Percentiles rank a stretch among this genome's conserved stretches.
phyloP scores from a whole-genome alignment of 2,797 vertebrate species.

The Rhyacichthys aspro region DNA sequence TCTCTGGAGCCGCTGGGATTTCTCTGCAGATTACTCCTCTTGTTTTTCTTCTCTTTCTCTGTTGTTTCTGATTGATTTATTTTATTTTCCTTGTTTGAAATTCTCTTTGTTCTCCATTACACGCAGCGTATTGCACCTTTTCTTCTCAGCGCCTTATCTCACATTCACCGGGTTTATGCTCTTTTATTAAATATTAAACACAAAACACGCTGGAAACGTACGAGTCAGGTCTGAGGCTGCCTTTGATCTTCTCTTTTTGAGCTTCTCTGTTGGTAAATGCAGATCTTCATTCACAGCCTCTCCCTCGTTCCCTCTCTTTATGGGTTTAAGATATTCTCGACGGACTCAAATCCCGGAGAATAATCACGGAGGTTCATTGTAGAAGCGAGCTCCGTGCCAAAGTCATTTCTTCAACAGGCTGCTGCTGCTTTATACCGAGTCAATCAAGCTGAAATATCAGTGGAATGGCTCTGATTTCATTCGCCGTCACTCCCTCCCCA shows the following conservation, averaged over 20 bases:
- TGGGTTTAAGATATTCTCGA: constrained; percentile 61
- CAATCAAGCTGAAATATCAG: constrained; percentile 72
- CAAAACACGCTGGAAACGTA: neutral
- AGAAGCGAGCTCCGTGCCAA: constrained; percentile 53
- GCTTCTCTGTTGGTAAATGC: neutral
- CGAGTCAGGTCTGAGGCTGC: constrained; percentile 11
- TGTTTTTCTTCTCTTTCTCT: constrained; percentile 15
- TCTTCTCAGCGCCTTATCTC: neutral
- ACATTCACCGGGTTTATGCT: constrained; percentile 2
- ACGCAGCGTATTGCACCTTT: constrained; percentile 7
- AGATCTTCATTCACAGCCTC: neutral
- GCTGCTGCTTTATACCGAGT: constrained; percentile 61
- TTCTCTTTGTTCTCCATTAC: constrained; percentile 24
- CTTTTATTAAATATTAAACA: constrained; percentile 27
- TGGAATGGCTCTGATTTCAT: constrained; percentile 53
- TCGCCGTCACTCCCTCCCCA: constrained; percentile 54
- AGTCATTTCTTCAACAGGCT: constrained; percentile 69
- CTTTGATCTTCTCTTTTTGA: constrained; percentile 25
- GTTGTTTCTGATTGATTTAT: constrained; percentile 18
- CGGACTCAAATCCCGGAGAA: constrained; percentile 65
- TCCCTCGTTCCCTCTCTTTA: constrained; percentile 30
- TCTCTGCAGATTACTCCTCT: constrained; percentile 8
- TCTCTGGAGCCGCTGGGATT: constrained; percentile 1
- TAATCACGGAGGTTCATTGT: constrained; percentile 65
- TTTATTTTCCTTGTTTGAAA: constrained; percentile 17